Conservation (phyloP, 2,797 vertebrate genomes). For the Etheostoma perlongum region DNA sequence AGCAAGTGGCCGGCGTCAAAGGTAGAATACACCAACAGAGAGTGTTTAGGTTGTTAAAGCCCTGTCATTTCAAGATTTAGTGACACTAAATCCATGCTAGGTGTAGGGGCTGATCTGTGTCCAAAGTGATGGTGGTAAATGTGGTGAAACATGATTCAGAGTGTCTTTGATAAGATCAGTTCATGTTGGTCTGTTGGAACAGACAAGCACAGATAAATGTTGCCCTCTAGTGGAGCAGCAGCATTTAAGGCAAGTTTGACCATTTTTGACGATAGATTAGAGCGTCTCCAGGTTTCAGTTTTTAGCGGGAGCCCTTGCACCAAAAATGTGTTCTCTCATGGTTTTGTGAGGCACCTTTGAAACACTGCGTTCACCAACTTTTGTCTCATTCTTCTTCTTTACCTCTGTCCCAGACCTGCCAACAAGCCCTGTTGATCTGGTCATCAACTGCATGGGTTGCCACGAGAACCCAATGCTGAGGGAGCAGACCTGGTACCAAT, state of each 20-base stretch:
- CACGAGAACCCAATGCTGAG: conserved; percentile 90
- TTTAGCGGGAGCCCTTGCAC: background rate
- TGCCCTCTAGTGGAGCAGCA: conserved; percentile 72
- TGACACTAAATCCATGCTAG: background rate
- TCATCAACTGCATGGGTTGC: conserved; percentile 95
- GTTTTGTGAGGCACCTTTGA: background rate
- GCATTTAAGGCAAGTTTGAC: background rate
- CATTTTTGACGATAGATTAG: background rate
- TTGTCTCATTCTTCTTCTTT: background rate
- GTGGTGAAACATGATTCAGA: background rate
- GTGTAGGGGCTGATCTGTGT: background rate
- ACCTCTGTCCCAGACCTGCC: conserved; percentile 87
- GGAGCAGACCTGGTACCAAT: conserved; percentile 93
- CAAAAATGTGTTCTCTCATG: background rate
- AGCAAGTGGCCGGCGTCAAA: conserved; percentile 91
- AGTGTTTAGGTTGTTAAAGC: background rate
- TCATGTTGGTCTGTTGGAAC: conserved; percentile 2
- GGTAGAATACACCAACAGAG: conserved; percentile 71
- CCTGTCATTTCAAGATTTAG: background rate
- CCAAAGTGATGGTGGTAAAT: background rate
- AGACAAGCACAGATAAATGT: conserved; percentile 44
- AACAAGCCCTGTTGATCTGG: conserved; percentile 90
- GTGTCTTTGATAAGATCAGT: background rate
- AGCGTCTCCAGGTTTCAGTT: background rate
- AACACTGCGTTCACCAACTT: background rate